A percentile compares a stretch with the other conserved stretches of the same genome.
phyloP scores from a whole-genome alignment of 2,888 invertebrate genomes.

The Biston betularia region DNA sequence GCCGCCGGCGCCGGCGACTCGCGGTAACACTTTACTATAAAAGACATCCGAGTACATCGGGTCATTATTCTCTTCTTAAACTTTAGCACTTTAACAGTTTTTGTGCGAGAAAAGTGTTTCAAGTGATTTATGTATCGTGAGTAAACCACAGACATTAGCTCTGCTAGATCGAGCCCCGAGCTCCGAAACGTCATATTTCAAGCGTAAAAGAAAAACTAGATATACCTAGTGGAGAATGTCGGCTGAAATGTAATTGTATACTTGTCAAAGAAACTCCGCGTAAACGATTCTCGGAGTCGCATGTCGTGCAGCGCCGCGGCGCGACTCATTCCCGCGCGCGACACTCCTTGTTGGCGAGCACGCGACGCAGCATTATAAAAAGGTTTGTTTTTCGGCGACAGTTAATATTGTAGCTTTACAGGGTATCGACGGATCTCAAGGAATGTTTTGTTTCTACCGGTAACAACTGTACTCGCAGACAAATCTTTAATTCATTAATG shows the following conservation, averaged over 20 bases:
- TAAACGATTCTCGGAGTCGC: neutral
- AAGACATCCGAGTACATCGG: neutral
- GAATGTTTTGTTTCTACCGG: too few relatives aligned
- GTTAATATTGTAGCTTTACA: neutral
- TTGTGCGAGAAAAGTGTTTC: neutral
- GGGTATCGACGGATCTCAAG: too few relatives aligned
- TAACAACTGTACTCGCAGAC: too few relatives aligned
- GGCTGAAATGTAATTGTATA: neutral
- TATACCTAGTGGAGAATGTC: too few relatives aligned
- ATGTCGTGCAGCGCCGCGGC: too few relatives aligned
- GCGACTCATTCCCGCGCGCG: neutral
- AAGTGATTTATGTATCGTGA: constrained; percentile 6
- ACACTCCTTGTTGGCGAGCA: neutral
- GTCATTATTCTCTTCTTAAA: constrained; percentile 6
- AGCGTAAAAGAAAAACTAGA: neutral
- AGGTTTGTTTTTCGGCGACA: neutral
- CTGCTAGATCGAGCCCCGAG: constrained; percentile 1
- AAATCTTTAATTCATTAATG: too few relatives aligned
- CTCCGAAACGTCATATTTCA: neutral
- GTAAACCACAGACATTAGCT: neutral
- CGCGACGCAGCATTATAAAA: neutral
- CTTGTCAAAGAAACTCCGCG: neutral
- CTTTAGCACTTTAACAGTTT: neutral
- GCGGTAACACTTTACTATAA: neutral
- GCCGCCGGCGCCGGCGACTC: neutral